These are phyloP conservation scores for Papilio polytes DNA, from an alignment of 1,140 invertebrate species.

Conservation along the genomic window DNA sequence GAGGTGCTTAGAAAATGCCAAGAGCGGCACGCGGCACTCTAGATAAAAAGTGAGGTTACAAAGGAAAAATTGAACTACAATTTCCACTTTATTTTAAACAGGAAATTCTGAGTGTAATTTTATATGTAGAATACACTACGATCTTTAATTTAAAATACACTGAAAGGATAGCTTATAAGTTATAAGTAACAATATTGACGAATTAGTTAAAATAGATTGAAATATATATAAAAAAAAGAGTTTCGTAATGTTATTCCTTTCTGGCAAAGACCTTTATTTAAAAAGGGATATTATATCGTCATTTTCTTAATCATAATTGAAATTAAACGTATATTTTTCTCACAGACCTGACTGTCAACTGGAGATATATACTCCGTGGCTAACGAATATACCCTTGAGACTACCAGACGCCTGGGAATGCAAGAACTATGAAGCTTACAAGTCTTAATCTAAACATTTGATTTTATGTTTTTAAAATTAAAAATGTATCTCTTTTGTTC, in stretches of 20 bases:
- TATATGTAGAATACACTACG: background rate
- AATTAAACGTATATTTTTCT: conserved; percentile 32
- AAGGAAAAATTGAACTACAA: conserved; percentile 2
- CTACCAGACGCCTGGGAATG: conserved; percentile 72
- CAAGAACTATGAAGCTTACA: conserved; percentile 53
- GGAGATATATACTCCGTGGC: conserved; percentile 76
- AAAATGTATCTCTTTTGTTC: background rate
- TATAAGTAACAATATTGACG: too few relatives aligned
- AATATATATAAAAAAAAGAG: background rate
- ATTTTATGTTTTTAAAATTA: conserved; percentile 20
- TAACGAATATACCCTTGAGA: conserved; percentile 59
- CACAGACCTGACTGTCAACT: conserved; percentile 73
- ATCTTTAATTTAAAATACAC: too few relatives aligned
- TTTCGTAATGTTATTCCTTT: too few relatives aligned
- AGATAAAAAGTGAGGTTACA: conserved; percentile 1
- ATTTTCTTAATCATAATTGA: background rate
- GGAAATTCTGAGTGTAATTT: background rate
- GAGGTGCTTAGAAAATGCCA: background rate
- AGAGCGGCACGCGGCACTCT: background rate
- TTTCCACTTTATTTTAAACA: background rate
- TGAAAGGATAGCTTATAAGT: too few relatives aligned
- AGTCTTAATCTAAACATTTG: conserved; percentile 27
- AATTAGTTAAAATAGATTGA: background rate
- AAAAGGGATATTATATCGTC: background rate
- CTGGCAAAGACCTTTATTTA: background rate